Evolutionary conservation across 23 tunicate genomes (phyloP).

Genomic region (Clavelina lepadiformis): DNA sequence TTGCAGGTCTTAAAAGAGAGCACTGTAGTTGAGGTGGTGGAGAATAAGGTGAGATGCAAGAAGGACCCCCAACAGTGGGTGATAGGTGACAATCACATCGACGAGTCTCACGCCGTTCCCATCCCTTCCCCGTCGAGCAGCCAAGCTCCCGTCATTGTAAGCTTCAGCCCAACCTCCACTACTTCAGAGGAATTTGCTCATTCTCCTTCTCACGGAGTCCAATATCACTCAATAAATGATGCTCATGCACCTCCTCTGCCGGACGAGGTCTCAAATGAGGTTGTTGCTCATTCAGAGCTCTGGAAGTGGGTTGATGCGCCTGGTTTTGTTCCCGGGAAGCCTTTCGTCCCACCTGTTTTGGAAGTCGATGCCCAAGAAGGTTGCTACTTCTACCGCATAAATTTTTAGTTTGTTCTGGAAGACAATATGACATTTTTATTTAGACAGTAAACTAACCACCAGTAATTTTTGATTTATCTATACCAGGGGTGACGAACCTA

Average conservation of each 20-base stretch:
- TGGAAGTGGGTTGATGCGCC: constrained; percentile 92
- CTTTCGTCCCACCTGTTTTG: constrained; percentile 21
- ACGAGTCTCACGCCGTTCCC: constrained; percentile 5
- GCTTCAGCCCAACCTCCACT: constrained; percentile 40
- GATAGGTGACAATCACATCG: constrained; percentile 28
- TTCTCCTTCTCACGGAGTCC: constrained; percentile 19
- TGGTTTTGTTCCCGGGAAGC: constrained; percentile 69
- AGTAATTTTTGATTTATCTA: no score
- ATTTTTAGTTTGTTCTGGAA: no score
- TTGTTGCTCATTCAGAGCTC: constrained; percentile 79
- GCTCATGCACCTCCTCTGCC: constrained; percentile 24
- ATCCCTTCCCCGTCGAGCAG: constrained; percentile 1
- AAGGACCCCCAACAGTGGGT: constrained; percentile 71
- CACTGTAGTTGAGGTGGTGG: constrained; percentile 58
- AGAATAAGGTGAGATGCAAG: constrained; percentile 72
- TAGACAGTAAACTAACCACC: background rate
- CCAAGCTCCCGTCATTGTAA: constrained; percentile 42
- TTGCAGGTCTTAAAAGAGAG: constrained; percentile 56
- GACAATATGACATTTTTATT: background rate
- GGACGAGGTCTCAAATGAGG: constrained; percentile 42
- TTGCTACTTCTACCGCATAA: no score
- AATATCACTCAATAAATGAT: constrained; percentile 32
- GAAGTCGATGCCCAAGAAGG: no score
- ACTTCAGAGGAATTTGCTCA: constrained; percentile 52
- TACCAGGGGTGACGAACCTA: no score